Conservation (phyloP, 1,140 invertebrate genomes). For the Drosophila novamexicana region DNA sequence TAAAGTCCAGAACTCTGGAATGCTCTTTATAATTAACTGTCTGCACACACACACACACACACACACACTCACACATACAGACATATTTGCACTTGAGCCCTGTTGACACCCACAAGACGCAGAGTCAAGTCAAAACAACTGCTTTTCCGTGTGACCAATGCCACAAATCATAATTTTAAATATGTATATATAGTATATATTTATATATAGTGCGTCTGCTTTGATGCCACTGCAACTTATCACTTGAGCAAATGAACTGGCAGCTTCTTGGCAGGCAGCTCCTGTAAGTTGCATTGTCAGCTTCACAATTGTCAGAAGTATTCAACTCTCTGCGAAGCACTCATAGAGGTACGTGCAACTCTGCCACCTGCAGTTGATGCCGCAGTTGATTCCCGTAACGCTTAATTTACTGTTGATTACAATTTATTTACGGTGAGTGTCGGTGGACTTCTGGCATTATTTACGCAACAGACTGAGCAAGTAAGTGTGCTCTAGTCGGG, state of each 20-base stretch:
- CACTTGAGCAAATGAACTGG: slow-evolving; percentile 52
- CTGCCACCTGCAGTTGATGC: slow-evolving; percentile 60
- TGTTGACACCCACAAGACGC: slow-evolving; percentile 38
- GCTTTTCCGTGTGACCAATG: slow-evolving; percentile 61
- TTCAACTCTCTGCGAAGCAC: too few species aligned
- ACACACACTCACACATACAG: too few species aligned
- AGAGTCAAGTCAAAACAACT: slow-evolving; percentile 12
- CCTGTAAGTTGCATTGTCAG: slow-evolving; percentile 30
- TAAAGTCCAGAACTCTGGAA: slow-evolving; percentile 36
- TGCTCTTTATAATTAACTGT: slow-evolving; percentile 71
- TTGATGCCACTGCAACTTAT: slow-evolving; percentile 39
- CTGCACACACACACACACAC: slow-evolving; percentile 32
- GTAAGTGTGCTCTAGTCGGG: too few species aligned
- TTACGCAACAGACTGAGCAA: background rate
- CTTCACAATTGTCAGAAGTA: slow-evolving; percentile 44
- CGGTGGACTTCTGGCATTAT: slow-evolving; percentile 29
- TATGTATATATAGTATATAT: slow-evolving; percentile 46
- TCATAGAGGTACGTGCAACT: background rate
- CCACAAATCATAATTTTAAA: slow-evolving; percentile 79
- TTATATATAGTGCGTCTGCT: slow-evolving; percentile 14
- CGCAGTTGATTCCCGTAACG: slow-evolving; percentile 3
- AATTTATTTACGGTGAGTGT: slow-evolving; percentile 64
- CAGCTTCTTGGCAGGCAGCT: slow-evolving; percentile 21
- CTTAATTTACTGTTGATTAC: slow-evolving; percentile 80
- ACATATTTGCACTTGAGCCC: slow-evolving; percentile 34